A percentile compares a stretch with the other conserved stretches of the same genome.
phyloP scores from a whole-genome alignment of 2,888 invertebrate species.

The Mesorhabditis spiculigera region DNA sequence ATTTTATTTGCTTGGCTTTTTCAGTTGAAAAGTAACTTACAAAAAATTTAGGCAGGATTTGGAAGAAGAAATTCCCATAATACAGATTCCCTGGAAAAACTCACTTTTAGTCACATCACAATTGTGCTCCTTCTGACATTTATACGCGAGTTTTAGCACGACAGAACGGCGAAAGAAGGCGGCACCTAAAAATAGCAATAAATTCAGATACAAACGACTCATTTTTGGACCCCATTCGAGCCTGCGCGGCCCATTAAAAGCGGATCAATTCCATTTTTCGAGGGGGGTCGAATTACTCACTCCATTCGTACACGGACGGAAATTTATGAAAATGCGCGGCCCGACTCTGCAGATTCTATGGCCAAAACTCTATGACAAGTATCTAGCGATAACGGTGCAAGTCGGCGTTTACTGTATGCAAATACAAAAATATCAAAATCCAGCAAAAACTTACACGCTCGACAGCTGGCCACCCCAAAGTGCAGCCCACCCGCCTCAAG shows the following conservation, averaged over 20 bases:
- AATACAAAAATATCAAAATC: neutral
- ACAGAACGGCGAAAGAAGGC: slow-evolving; percentile 2
- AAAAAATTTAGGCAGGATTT: too few species aligned
- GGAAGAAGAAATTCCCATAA: too few species aligned
- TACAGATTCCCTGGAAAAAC: neutral
- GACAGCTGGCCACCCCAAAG: neutral
- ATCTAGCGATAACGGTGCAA: neutral
- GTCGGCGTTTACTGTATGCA: neutral
- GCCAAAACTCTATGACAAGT: too few species aligned
- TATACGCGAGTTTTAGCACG: neutral
- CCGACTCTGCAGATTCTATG: too few species aligned
- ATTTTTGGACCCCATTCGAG: too few species aligned
- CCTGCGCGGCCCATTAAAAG: too few species aligned
- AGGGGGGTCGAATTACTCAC: too few species aligned
- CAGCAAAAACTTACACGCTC: neutral
- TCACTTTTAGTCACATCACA: slow-evolving; percentile 4
- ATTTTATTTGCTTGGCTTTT: too few species aligned
- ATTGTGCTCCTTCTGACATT: slow-evolving; percentile 4
- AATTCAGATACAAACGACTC: too few species aligned
- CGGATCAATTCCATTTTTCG: too few species aligned
- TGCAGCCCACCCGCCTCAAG: slow-evolving; percentile 3
- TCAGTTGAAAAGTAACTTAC: neutral
- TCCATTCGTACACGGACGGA: too few species aligned
- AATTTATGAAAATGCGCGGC: too few species aligned
- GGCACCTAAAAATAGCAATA: neutral